Conservation (phyloP, 2,888 invertebrate species). For the Fragum whitleyi region DNA sequence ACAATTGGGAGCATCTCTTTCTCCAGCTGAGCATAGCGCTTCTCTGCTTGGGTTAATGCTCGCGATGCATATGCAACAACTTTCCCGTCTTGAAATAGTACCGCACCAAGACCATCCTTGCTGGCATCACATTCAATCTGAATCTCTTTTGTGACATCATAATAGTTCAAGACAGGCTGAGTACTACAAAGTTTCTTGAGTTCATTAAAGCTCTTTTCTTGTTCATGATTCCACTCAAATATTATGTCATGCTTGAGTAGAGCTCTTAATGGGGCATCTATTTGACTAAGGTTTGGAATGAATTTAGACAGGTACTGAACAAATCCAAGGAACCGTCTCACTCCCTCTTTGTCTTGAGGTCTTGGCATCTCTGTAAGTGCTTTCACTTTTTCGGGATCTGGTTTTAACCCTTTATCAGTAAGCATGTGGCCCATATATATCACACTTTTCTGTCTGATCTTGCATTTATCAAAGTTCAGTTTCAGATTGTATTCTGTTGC, state of each 20-base stretch:
- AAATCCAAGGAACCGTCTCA: constrained; percentile 60
- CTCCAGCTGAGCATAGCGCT: constrained; percentile 56
- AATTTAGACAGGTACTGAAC: constrained; percentile 65
- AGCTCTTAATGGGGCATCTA: constrained; percentile 54
- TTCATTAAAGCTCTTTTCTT: constrained; percentile 50
- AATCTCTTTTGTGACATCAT: constrained; percentile 55
- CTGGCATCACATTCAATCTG: constrained; percentile 63
- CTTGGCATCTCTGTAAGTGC: constrained; percentile 65
- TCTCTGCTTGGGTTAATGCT: constrained; percentile 55
- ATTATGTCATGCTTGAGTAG: constrained; percentile 49
- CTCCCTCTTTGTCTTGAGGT: constrained; percentile 62
- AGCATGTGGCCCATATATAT: constrained; percentile 59
- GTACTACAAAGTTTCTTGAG: constrained; percentile 47
- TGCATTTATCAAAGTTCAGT: constrained; percentile 60
- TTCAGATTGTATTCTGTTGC: constrained; percentile 62
- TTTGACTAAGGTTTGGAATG: constrained; percentile 62
- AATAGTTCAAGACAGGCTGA: constrained; percentile 50
- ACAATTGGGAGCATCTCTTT: constrained; percentile 64
- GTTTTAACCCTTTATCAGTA: constrained; percentile 39
- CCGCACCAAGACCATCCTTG: constrained; percentile 55
- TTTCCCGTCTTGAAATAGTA: constrained; percentile 55
- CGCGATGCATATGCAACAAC: constrained; percentile 61
- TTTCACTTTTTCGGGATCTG: constrained; percentile 58
- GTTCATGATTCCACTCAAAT: constrained; percentile 47
- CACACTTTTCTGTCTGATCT: constrained; percentile 42